Base-by-base conservation (phyloP, 2,888 invertebrate species). In the Melinaea marsaeus region DNA sequence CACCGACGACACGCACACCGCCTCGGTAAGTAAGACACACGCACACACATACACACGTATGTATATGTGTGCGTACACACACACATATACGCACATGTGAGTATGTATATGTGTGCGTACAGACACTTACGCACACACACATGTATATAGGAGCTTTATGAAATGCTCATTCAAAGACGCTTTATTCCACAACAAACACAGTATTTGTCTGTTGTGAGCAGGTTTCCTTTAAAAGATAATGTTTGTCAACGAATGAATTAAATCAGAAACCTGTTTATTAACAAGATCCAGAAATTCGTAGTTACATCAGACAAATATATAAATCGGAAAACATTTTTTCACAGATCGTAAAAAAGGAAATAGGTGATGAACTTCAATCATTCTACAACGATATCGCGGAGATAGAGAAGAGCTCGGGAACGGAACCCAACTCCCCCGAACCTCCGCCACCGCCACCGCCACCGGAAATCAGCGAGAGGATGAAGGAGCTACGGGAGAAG, bases 331-430 rank as follows among this genome's bases (percentile, higher is more conserved):
- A 55, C 22, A 22, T 4, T 4, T 56, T 59, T 47, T 65, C 58
- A 61, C 75, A 79, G 74, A 85, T 83, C 37, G 70, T 74, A 3
- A 85, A 83, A 63, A 81, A 80, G 63, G 86, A 86, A 63, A 86
- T 92, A 13, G 86, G 88, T 32, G 91, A 91, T 34, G 92, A 92
- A 63, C 76, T 92, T 0, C 79, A 85, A 33, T 92, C 91, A 0
- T 92, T 92, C 81, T 92, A 92, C 83, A 91, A 83, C 69, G 92
- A 92, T 65, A 81, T 92, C 35, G 92, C 92, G 0, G 85, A 89
- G 57, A 67, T 92, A 2, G 92, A 92, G 70, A 86, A 88, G 55
- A 70, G 73, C 0, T 63, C 75, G 0, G 71, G 75, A 0, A 65
- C 77, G 72, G 9, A 73, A 61, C 62, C 70, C 72, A 66, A 59